These are phyloP conservation scores for Meghimatium bilineatum DNA, from an alignment of 2,888 invertebrate species.

Conservation along the genomic window DNA sequence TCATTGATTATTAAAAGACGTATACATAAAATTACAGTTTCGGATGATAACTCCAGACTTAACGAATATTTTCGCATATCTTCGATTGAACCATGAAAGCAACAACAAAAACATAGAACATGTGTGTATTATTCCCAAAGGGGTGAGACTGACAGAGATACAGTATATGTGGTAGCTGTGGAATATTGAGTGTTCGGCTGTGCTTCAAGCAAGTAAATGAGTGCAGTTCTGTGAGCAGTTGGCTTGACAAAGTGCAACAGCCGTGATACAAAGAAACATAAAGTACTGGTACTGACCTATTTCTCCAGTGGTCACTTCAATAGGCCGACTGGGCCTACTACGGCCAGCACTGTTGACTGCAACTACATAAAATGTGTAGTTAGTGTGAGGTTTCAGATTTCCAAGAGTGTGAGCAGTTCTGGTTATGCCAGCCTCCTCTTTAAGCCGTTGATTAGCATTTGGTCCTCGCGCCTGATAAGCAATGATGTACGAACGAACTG, in stretches of 20 bases:
- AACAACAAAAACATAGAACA: too few species aligned
- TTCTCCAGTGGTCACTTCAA: constrained; percentile 95
- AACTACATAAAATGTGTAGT: constrained; percentile 96
- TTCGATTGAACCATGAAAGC: too few species aligned
- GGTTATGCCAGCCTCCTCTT: constrained; percentile 94
- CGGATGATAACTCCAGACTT: too few species aligned
- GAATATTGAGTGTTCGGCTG: background rate
- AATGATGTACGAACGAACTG: constrained; percentile 94
- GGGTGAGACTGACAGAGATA: too few species aligned
- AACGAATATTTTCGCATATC: too few species aligned
- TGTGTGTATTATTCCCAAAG: too few species aligned
- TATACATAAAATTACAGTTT: too few species aligned
- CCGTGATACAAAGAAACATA: background rate
- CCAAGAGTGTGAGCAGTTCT: constrained; percentile 89
- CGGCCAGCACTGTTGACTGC: constrained; percentile 96
- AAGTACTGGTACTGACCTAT: constrained; percentile 83
- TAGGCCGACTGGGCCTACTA: constrained; percentile 91
- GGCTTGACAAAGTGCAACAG: background rate
- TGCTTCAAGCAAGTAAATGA: background rate
- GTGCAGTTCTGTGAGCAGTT: background rate
- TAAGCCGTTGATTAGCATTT: constrained; percentile 70
- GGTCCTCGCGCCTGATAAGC: constrained; percentile 88
- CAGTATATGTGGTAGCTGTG: too few species aligned
- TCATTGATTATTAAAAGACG: too few species aligned
- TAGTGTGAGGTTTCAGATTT: constrained; percentile 91